Percentiles rank a stretch among this genome's conserved stretches.
phyloP scores from a whole-genome alignment of 2,888 invertebrate genomes.

The Volucella inflata region DNA sequence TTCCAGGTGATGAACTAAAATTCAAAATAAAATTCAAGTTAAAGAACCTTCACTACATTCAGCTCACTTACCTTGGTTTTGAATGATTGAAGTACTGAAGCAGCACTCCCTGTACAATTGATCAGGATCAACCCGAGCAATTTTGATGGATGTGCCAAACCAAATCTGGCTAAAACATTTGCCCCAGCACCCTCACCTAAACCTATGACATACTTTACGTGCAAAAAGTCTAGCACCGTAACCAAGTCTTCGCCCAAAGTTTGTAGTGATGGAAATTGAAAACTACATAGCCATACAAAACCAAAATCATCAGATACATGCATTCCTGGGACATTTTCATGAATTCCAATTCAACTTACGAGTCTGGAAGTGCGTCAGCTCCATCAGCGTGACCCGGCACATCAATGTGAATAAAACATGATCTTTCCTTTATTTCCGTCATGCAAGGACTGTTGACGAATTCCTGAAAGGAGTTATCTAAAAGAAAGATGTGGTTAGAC shows the following conservation, averaged over 20 bases:
- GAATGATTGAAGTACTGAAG: conserved; percentile 93
- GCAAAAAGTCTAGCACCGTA: conserved; percentile 91
- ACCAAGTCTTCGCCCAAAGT: conserved; percentile 92
- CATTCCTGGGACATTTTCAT: conserved; percentile 16
- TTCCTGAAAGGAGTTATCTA: conserved; percentile 92
- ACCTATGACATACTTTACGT: conserved; percentile 92
- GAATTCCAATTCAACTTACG: conserved; percentile 84
- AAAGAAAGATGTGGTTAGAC: conserved; percentile 76
- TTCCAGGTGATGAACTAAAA: conserved; percentile 92
- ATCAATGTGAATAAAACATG: conserved; percentile 94
- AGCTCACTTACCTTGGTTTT: conserved; percentile 87
- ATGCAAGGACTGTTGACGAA: conserved; percentile 93
- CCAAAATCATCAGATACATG: background rate
- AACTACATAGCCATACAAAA: conserved; percentile 84
- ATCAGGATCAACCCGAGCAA: conserved; percentile 92
- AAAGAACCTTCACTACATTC: background rate
- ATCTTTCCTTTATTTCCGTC: conserved; percentile 92
- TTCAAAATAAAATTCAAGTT: conserved; percentile 46
- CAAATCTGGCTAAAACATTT: conserved; percentile 93
- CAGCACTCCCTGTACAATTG: conserved; percentile 94
- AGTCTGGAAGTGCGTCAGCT: conserved; percentile 89
- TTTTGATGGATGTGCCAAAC: conserved; percentile 91
- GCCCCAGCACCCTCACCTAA: conserved; percentile 95
- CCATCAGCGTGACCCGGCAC: conserved; percentile 94
- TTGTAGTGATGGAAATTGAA: conserved; percentile 92